These are phyloP conservation scores for Lacanobia oleracea DNA, from an alignment of 2,888 invertebrate genomes.

Conservation along the genomic window DNA sequence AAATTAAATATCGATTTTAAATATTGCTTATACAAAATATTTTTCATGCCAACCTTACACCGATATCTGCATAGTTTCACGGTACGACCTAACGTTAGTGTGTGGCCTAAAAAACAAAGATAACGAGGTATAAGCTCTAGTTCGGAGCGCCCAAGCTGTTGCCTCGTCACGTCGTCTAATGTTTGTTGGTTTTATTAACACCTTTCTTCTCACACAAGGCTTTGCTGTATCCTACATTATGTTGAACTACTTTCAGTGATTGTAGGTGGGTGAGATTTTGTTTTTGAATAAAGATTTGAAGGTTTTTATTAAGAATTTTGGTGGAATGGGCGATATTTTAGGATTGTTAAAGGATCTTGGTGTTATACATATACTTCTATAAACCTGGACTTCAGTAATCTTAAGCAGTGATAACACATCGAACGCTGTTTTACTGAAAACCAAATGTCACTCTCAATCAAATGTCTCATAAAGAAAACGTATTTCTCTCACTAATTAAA, in stretches of 20 bases:
- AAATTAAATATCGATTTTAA: no score
- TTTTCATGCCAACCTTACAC: neutral
- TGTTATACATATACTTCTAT: no score
- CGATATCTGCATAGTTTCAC: neutral
- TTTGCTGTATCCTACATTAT: conserved; percentile 6
- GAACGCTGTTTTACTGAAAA: no score
- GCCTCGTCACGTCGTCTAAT: conserved; percentile 46
- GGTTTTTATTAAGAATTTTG: conserved; percentile 6
- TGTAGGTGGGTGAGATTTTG: neutral
- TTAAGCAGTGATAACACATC: no score
- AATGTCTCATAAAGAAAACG: no score
- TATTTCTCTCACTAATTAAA: no score
- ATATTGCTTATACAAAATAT: neutral
- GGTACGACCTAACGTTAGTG: conserved; percentile 10
- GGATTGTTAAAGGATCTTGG: no score
- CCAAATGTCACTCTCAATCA: no score
- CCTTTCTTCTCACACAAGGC: conserved; percentile 36
- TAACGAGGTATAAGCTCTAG: conserved; percentile 41
- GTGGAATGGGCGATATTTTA: neutral
- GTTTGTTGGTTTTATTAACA: conserved; percentile 46
- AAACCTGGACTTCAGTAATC: no score
- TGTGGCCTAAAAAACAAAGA: conserved; percentile 47
- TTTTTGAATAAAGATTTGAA: conserved; percentile 15
- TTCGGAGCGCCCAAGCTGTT: conserved; percentile 34
- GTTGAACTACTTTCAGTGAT: conserved; percentile 21